Percentiles rank a stretch among this genome's conserved stretches.
phyloP scores from a whole-genome alignment of 2,797 vertebrate species.

The Tympanoctomys barrerae region DNA sequence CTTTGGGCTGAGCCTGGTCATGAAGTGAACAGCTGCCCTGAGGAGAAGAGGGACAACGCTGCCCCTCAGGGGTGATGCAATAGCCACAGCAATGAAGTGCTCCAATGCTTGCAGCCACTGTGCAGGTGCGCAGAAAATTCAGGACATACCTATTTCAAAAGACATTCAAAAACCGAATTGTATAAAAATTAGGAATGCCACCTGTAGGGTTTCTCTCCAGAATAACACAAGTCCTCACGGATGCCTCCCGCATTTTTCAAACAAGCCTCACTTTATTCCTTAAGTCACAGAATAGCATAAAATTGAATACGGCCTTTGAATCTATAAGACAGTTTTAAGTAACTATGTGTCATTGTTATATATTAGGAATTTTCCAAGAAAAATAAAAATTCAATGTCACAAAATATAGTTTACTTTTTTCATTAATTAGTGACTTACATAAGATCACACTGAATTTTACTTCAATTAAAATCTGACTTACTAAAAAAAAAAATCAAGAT shows the following conservation, averaged over 20 bases:
- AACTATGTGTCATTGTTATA: background rate
- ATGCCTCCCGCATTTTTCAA: background rate
- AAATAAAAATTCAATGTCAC: slow-evolving; percentile 28
- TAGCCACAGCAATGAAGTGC: background rate
- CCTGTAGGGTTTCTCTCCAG: background rate
- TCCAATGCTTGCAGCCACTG: background rate
- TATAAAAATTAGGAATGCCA: background rate
- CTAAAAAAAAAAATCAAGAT: background rate
- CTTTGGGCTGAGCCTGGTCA: slow-evolving; percentile 28
- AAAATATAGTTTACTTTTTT: slow-evolving; percentile 33
- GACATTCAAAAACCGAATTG: background rate
- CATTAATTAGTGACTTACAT: background rate
- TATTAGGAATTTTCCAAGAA: background rate
- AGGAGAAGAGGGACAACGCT: background rate
- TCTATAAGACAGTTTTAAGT: background rate
- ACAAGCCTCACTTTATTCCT: background rate
- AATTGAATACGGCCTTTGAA: background rate
- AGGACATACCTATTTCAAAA: background rate
- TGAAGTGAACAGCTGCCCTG: slow-evolving; percentile 1
- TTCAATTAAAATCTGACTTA: slow-evolving; percentile 49
- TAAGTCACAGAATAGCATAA: background rate
- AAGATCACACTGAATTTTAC: background rate
- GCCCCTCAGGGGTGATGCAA: background rate
- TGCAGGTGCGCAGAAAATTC: background rate
- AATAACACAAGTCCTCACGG: background rate